phyloP scores from a whole-genome alignment of 2,888 invertebrate species.

The Chrysina gloriosa region DNA sequence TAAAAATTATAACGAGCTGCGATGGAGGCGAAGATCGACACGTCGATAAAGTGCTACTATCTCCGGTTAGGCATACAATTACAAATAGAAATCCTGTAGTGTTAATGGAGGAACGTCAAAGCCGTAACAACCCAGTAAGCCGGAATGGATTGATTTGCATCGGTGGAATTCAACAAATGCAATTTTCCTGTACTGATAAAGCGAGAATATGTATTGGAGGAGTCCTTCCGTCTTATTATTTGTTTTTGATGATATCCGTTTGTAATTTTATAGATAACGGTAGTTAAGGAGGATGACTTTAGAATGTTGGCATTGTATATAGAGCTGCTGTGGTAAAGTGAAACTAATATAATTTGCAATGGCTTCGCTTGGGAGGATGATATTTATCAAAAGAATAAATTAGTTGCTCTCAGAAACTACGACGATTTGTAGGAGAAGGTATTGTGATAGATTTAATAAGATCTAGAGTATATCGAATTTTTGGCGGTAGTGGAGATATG shows the following conservation, averaged over 20 bases:
- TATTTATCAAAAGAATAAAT: too few relatives aligned
- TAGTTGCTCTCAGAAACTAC: too few relatives aligned
- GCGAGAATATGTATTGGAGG: too few relatives aligned
- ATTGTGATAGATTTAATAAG: too few relatives aligned
- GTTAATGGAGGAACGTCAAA: background rate
- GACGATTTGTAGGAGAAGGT: too few relatives aligned
- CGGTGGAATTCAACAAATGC: background rate
- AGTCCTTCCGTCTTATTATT: background rate
- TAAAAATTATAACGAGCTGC: constrained; percentile 7
- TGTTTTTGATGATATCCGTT: background rate
- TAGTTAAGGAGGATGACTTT: constrained; percentile 6
- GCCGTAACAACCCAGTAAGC: background rate
- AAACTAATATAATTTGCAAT: too few relatives aligned
- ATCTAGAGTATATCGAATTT: too few relatives aligned
- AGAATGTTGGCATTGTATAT: too few relatives aligned
- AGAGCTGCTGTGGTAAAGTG: too few relatives aligned
- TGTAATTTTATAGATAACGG: background rate
- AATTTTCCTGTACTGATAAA: constrained; percentile 1
- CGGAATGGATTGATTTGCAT: background rate
- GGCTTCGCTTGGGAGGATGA: too few relatives aligned
- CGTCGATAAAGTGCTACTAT: background rate
- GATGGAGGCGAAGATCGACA: background rate
- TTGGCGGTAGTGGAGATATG: too few relatives aligned
- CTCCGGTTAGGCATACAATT: background rate
- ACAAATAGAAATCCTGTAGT: background rate